Conservation (phyloP, 2,888 invertebrate genomes). For the Aporophyla nigra region DNA sequence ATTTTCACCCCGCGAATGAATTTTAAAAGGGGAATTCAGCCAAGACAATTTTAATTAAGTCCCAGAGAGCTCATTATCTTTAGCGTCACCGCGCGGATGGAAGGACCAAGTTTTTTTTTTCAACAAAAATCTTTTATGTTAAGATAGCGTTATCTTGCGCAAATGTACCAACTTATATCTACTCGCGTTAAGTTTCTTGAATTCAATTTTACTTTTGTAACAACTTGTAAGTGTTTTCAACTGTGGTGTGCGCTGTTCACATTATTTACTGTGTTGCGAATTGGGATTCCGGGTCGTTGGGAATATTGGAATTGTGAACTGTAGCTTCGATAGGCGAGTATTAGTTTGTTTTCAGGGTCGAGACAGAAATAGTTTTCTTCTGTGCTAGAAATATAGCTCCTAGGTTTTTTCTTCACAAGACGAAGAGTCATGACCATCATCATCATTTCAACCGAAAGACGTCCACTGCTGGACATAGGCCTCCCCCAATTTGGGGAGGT, state of each 20-base stretch:
- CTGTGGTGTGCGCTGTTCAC: slow-evolving; percentile 31
- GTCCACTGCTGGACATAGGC: too few relatives aligned
- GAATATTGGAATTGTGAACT: slow-evolving; percentile 16
- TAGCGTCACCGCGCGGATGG: slow-evolving; percentile 60
- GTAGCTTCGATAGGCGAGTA: not conserved
- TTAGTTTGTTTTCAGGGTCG: not conserved
- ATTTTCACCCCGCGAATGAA: slow-evolving; percentile 65
- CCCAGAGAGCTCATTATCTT: slow-evolving; percentile 72
- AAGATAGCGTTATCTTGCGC: slow-evolving; percentile 65
- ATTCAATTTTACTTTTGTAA: slow-evolving; percentile 66
- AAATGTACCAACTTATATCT: slow-evolving; percentile 65
- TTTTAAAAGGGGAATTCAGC: slow-evolving; percentile 66
- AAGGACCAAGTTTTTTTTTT: slow-evolving; percentile 59
- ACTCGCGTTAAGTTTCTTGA: slow-evolving; percentile 56
- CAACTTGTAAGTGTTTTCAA: slow-evolving; percentile 62
- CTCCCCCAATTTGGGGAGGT: too few relatives aligned
- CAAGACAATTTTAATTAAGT: slow-evolving; percentile 76
- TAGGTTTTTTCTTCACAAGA: not conserved
- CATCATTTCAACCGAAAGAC: too few relatives aligned
- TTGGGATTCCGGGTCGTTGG: slow-evolving; percentile 27
- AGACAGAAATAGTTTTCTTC: not conserved
- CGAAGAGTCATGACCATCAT: too few relatives aligned
- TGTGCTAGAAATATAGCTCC: not conserved
- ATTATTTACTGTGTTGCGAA: slow-evolving; percentile 50
- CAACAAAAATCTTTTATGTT: slow-evolving; percentile 63